Evolutionary conservation across 2,888 invertebrate species (phyloP), one percentile per base, ranked within the genome.

Genomic region (Disparrhopalites patrizii): DNA sequence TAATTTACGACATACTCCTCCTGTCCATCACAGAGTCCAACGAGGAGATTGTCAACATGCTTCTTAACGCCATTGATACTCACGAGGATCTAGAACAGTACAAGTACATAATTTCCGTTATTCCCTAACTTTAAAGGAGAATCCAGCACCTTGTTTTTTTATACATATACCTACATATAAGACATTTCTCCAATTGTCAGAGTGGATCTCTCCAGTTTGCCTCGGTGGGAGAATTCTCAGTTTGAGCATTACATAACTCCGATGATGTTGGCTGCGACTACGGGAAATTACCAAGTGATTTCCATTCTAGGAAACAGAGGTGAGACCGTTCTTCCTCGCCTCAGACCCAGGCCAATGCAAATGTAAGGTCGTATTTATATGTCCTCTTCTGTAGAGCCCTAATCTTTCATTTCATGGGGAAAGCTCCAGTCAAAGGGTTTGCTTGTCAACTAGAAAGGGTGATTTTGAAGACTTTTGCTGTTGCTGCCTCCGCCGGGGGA

Each of bases 171-270:
- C n/a, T n/a, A n/a, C n/a, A n/a, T n/a, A n/a, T n/a, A n/a, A n/a
- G n/a, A n/a, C n/a, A n/a, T n/a, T n/a, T n/a, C n/a, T n/a, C n/a
- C n/a, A n/a, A n/a, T n/a, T n/a, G n/a, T n/a, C n/a, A n/a, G n/a
- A n/a, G n/a, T n/a, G n/a, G n/a, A n/a, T n/a, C n/a, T n/a, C n/a
- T 31, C 33, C 1, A 15, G 25, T 3, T 28, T 62, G 4, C 62
- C 62, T 7, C 31, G 36, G 13, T 62, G 62, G 52, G 23, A 52
- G 10, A n/a, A 55, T 27, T 62, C 62, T 31, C 55, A 66, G 51
- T 66, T 66, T 47, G 23, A 40, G 13, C 31, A 4, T 13, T n/a
- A 66, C 31, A 66, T 66, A 56, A 62, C 62, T 8, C 66, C 66
- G 20, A 47, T 66, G 15, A 55, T 66, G 56, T 33, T 66, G 25